Base-by-base conservation (phyloP, 2,797 vertebrate genomes). In the Spheniscus humboldti region DNA sequence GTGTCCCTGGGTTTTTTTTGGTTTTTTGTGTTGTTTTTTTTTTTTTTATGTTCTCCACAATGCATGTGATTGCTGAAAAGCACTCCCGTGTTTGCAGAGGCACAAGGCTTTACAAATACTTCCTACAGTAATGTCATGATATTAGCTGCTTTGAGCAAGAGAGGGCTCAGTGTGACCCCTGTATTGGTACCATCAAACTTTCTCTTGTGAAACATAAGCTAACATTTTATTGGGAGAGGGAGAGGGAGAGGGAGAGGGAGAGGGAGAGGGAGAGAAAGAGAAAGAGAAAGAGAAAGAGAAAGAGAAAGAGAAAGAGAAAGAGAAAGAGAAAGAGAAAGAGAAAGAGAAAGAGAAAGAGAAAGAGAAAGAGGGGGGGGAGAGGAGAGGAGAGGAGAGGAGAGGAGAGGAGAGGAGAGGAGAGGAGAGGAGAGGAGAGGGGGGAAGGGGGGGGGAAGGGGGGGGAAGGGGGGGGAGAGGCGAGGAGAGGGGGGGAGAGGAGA, bases 1-100 rank as follows among this genome's bases (percentile, higher is more conserved):
- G 1, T 60, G 17, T 52, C 20, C 15, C 13, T 55, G 12, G 35
- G 35, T 0, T 9, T 41, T 59, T 23, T 45, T 0, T 9, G 37
- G 6, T 3, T 13, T 41, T 59, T 35, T 35, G 35, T 35, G 35
- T 35, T 35, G 35, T 37, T 59, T 23, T 45, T 0, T 9, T 0
- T 48, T 47, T 52, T 67, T 62, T 56, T 6, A 11, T 62, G 7
- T 35, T 62, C 31, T 71, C 18, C 18, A 17, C 13, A 64, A 4
- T 18, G 17, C 25, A 17, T 25, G 10, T 53, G 22, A 66, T 18
- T 43, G 10, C 8, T 64, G 48, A 78, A 71, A 50, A 39, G 19
- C 27, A 62, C 11, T 80, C 48, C 16, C 64, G 25, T 28, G 8
- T 63, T 69, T 27, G 13, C 37, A 41, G 55, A 57, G 18, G 18